Conservation (phyloP, 2,113 vertebrate genomes). For the Festucalex cinctus region DNA sequence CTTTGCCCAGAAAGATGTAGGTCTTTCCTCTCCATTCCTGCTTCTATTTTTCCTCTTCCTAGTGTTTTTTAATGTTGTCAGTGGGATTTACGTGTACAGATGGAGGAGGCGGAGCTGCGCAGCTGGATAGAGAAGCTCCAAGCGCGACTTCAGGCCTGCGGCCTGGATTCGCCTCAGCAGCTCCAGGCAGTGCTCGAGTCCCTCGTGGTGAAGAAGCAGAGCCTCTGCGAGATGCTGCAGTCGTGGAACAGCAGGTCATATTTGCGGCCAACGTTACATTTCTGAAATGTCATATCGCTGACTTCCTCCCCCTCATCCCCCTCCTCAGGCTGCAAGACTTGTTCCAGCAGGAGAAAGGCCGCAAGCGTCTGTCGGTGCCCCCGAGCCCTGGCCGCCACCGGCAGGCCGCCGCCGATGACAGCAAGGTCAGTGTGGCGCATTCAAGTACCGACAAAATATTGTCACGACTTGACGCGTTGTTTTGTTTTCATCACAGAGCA, state of each 20-base stretch:
- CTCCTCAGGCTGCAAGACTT: slow-evolving; percentile 87
- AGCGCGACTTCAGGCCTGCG: slow-evolving; percentile 78
- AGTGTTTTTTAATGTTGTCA: not conserved
- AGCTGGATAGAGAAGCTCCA: slow-evolving; percentile 96
- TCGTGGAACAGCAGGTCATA: slow-evolving; percentile 91
- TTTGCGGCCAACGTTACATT: not conserved
- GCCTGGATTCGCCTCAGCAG: slow-evolving; percentile 84
- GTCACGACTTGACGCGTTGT: not conserved
- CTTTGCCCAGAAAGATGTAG: slow-evolving; percentile 96
- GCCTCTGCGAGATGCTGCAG: slow-evolving; percentile 91
- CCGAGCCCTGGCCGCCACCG: slow-evolving; percentile 92
- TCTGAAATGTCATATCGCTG: not conserved
- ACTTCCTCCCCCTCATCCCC: not conserved
- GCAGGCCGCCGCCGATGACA: slow-evolving; percentile 82
- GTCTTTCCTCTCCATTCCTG: not conserved
- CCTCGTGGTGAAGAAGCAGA: slow-evolving; percentile 93
- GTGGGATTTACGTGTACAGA: slow-evolving; percentile 65
- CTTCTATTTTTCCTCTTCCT: not conserved
- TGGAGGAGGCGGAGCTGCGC: slow-evolving; percentile 92
- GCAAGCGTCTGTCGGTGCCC: slow-evolving; percentile 91
- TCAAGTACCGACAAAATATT: not conserved
- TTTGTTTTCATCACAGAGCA: slow-evolving; percentile 64
- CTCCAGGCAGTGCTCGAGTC: slow-evolving; percentile 87
- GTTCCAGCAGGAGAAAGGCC: slow-evolving; percentile 96
- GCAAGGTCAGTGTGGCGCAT: slow-evolving; percentile 84